These are phyloP conservation scores for Phoebastria nigripes DNA, from an alignment of 2,797 vertebrate species.

Conservation along the genomic window DNA sequence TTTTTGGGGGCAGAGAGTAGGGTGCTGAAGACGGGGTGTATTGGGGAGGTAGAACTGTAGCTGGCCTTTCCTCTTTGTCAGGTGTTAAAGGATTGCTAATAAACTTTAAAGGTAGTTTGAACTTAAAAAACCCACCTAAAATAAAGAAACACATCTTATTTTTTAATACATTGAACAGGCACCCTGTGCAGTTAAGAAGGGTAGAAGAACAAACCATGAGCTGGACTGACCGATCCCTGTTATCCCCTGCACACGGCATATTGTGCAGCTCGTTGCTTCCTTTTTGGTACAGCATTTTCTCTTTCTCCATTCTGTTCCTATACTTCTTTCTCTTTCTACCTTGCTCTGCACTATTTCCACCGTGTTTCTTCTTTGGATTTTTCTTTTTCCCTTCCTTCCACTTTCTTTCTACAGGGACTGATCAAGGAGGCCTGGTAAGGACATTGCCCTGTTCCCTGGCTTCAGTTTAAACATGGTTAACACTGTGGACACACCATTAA, in stretches of 20 bases:
- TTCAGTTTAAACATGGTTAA: background rate
- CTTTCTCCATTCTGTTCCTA: background rate
- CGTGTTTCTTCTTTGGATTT: background rate
- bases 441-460: background rate
- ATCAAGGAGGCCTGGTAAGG: background rate
- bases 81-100: background rate
- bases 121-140: background rate
- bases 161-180: background rate
- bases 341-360: background rate
- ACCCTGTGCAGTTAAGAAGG: background rate
- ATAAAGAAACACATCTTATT: background rate
- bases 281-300: background rate
- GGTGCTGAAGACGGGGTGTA: background rate
- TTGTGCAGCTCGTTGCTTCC: background rate
- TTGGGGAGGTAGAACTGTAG: constrained; percentile 10
- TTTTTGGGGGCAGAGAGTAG: background rate
- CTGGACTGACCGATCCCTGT: background rate
- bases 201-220: background rate
- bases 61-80: background rate
- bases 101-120: background rate
- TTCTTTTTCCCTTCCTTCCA: background rate
- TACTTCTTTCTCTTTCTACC: background rate
- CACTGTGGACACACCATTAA: background rate
- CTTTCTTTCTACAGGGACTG: background rate
- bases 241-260: background rate